Percentiles rank a stretch among this genome's conserved stretches.
phyloP scores from a whole-genome alignment of 2,888 invertebrate genomes.

The Diadegma fenestrale region DNA sequence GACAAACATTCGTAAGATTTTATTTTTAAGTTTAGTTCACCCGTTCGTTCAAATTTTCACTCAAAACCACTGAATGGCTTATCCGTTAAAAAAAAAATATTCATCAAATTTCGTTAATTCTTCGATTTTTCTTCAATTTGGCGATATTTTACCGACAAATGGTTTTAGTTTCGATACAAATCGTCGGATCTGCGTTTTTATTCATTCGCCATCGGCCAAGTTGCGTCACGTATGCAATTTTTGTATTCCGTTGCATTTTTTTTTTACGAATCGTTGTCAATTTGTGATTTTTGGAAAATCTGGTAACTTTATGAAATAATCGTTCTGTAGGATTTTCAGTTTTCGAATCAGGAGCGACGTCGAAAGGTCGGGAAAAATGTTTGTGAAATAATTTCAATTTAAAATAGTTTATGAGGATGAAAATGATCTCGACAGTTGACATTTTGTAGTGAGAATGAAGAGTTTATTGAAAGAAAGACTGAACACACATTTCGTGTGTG shows the following conservation, averaged over 20 bases:
- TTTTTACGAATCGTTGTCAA: too few relatives aligned
- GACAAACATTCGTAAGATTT: background rate
- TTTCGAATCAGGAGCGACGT: too few relatives aligned
- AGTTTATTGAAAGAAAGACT: background rate
- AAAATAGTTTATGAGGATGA: background rate
- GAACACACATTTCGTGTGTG: background rate
- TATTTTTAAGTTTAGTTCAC: background rate
- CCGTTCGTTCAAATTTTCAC: background rate
- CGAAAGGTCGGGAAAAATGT: background rate
- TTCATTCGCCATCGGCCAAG: background rate
- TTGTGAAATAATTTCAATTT: background rate
- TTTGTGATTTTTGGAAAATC: too few relatives aligned
- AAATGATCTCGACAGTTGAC: background rate
- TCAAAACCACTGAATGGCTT: background rate
- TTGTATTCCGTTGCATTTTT: too few relatives aligned
- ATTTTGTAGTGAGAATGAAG: background rate
- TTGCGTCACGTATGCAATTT: background rate
- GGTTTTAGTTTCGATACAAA: background rate
- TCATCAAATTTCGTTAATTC: background rate
- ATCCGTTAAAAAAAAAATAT: background rate
- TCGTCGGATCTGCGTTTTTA: background rate
- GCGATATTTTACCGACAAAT: background rate
- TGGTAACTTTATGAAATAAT: too few relatives aligned
- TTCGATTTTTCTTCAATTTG: too few relatives aligned
- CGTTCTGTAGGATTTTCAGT: too few relatives aligned